Evolutionary conservation across 2,113 vertebrate species (phyloP).

Genomic region (Pomatostomus ruficeps): DNA sequence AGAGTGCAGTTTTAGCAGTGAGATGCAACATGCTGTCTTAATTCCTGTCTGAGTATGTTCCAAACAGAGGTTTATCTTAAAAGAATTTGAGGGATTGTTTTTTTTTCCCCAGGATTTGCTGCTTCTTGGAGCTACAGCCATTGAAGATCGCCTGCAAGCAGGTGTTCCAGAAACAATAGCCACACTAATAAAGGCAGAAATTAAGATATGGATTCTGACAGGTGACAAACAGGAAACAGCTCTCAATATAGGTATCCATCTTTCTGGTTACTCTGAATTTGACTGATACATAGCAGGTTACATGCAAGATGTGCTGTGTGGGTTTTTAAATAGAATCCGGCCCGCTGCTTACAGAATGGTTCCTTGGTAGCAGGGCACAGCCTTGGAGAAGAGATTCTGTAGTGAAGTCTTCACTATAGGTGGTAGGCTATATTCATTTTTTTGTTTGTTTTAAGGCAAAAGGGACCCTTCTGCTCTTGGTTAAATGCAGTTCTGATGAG

Average conservation of each 20-base stretch:
- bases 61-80: neutral
- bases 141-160: conserved; percentile 93
- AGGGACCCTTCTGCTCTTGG: neutral
- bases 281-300: neutral
- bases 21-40: neutral
- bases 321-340: neutral
- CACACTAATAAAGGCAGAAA: conserved; percentile 89
- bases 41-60: neutral
- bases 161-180: conserved; percentile 95
- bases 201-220: conserved; percentile 96
- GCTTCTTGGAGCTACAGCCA: conserved; percentile 92
- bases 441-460: neutral
- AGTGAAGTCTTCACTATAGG: neutral
- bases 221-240: conserved; percentile 98
- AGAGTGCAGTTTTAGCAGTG: neutral
- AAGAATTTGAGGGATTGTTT: neutral
- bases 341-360: neutral
- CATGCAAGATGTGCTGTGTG: neutral
- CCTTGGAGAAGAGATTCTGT: neutral
- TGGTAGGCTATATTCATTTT: neutral
- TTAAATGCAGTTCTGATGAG: neutral
- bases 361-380: neutral
- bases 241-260: conserved; percentile 87
- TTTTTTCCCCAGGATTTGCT: conserved; percentile 79
- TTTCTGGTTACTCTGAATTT: neutral